Conservation (phyloP, 2,888 invertebrate species). For the Melikaiella ostensackeni region DNA sequence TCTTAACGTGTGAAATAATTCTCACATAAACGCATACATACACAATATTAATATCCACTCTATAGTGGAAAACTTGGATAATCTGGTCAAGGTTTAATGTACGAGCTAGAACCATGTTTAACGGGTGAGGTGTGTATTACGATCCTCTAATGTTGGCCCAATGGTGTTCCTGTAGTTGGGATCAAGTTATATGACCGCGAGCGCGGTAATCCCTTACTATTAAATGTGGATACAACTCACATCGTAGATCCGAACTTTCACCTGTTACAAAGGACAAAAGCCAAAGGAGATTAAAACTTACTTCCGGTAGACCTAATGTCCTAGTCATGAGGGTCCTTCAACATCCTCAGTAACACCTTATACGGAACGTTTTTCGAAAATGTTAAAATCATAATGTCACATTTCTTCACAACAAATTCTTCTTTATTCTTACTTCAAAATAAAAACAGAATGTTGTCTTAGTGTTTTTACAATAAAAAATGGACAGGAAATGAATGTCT, state of each 20-base stretch:
- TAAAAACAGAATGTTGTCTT: not conserved
- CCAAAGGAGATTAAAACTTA: conserved; percentile 5
- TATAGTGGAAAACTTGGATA: too few species aligned
- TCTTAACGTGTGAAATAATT: too few species aligned
- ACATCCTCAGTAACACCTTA: too few species aligned
- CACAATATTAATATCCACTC: too few species aligned
- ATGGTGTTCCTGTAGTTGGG: not conserved
- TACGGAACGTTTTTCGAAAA: not conserved
- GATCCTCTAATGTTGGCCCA: conserved; percentile 6
- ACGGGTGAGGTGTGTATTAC: not conserved
- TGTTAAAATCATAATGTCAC: not conserved
- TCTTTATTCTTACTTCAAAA: not conserved
- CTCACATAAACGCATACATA: too few species aligned
- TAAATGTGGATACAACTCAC: conserved; percentile 21
- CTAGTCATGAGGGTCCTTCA: not conserved
- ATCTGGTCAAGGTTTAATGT: not conserved
- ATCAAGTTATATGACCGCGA: conserved; percentile 22
- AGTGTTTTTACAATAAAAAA: too few species aligned
- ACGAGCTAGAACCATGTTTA: not conserved
- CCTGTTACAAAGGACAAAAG: not conserved
- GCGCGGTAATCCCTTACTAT: conserved; percentile 7
- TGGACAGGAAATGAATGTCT: too few species aligned
- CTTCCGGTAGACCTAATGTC: not conserved
- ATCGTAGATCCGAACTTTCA: not conserved
- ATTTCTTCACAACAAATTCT: not conserved